Evolutionary conservation across 2,113 vertebrate species (phyloP).

Genomic region (Silurus meridionalis): DNA sequence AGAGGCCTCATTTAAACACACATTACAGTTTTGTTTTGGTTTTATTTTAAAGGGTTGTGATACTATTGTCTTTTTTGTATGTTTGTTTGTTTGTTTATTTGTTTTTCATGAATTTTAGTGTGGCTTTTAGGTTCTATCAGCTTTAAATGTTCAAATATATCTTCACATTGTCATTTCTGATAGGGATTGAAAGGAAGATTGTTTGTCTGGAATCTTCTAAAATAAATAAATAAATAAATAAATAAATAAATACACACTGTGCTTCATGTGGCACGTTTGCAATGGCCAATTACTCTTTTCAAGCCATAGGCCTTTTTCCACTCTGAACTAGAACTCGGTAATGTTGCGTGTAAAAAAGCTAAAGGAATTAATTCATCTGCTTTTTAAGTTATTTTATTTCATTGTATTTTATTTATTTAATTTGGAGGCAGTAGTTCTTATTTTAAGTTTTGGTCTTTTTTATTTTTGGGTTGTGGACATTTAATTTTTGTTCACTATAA

Average conservation of each 20-base stretch:
- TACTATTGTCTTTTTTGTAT: not conserved
- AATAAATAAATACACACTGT: not conserved
- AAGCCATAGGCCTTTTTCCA: slow-evolving; percentile 15
- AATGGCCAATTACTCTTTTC: slow-evolving; percentile 17
- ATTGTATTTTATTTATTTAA: too few relatives aligned
- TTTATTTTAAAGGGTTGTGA: not conserved
- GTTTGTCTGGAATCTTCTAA: not conserved
- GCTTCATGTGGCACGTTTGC: not conserved
- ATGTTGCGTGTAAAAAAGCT: slow-evolving; percentile 3
- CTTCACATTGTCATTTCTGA: not conserved
- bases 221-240: not conserved
- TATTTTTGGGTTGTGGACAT: not conserved
- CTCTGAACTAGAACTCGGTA: not conserved
- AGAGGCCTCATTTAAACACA: not conserved
- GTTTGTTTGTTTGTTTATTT: too few relatives aligned
- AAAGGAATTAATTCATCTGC: not conserved
- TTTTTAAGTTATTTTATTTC: not conserved
- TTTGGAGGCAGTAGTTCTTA: not conserved
- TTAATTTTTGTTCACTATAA: not conserved
- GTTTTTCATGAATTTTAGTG: not conserved
- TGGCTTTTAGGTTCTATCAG: not conserved
- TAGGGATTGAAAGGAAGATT: not conserved
- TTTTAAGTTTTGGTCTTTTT: not conserved
- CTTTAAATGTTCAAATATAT: not conserved
- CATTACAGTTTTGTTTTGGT: not conserved